Evolutionary conservation across 2,888 invertebrate genomes (phyloP).

Genomic region (Ochropacha duplaris): DNA sequence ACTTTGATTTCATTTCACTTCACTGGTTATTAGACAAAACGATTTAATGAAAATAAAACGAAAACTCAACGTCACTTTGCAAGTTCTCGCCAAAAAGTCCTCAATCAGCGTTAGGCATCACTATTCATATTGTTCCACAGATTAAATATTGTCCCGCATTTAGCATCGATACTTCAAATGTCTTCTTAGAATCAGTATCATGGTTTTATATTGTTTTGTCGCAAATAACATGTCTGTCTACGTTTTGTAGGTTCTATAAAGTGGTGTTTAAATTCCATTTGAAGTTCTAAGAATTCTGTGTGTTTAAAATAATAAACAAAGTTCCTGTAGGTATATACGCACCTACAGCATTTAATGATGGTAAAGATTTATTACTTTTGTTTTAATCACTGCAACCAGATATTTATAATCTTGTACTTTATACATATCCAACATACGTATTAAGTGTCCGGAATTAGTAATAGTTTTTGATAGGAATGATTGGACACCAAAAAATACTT

Average conservation of each 20-base stretch:
- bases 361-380: neutral
- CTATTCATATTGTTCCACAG: neutral
- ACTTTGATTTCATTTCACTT: too few relatives aligned
- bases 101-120: neutral
- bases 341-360: neutral
- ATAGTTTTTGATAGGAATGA: too few relatives aligned
- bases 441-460: too few relatives aligned
- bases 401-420: neutral
- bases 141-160: neutral
- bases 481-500: too few relatives aligned
- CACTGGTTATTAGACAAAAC: too few relatives aligned
- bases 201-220: neutral
- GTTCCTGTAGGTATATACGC: neutral
- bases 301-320: too few relatives aligned
- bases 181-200: neutral
- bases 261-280: slow-evolving; percentile 12
- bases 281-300: neutral
- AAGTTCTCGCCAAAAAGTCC: too few relatives aligned
- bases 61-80: too few relatives aligned
- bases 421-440: neutral
- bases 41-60: too few relatives aligned
- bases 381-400: too few relatives aligned
- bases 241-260: neutral
- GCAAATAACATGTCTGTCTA: neutral
- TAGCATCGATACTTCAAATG: neutral